phyloP scores from a whole-genome alignment of 1,140 invertebrate genomes.

The Phthorimaea operculella region DNA sequence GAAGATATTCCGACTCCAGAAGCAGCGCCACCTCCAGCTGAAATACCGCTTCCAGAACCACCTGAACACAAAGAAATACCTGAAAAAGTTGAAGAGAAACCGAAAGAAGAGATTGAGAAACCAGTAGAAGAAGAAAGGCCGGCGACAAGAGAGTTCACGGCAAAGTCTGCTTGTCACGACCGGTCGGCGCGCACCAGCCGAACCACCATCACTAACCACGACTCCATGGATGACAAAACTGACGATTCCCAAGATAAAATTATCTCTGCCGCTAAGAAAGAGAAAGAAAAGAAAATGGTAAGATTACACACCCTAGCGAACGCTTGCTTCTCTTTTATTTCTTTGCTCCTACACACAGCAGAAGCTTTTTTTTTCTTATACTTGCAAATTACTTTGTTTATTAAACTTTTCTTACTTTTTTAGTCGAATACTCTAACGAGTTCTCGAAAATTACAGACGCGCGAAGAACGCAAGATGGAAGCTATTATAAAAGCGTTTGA shows the following conservation, averaged over 20 bases:
- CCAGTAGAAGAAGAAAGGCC: constrained; percentile 37
- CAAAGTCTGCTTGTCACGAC: constrained; percentile 57
- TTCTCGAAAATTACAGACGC: constrained; percentile 69
- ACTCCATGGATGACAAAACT: constrained; percentile 52
- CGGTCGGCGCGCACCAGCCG: constrained; percentile 54
- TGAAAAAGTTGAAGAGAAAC: constrained; percentile 27
- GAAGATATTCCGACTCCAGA: neutral
- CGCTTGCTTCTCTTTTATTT: neutral
- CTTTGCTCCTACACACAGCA: neutral
- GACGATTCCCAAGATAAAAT: constrained; percentile 70
- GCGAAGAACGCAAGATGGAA: constrained; percentile 96
- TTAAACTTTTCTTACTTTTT: no score
- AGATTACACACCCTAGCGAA: constrained; percentile 15
- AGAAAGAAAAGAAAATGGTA: constrained; percentile 68
- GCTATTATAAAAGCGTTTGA: constrained; percentile 95
- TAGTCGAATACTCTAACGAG: neutral
- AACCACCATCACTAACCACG: constrained; percentile 47
- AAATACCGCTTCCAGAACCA: constrained; percentile 27
- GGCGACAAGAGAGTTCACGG: constrained; percentile 38
- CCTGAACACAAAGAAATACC: constrained; percentile 28
- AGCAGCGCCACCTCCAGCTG: constrained; percentile 20
- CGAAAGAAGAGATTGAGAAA: constrained; percentile 27
- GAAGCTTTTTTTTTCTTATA: neutral
- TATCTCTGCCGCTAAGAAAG: constrained; percentile 50
- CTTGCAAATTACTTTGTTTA: no score